Base-by-base conservation (phyloP, 2,888 invertebrate species). In the Drosophila mimetica region DNA sequence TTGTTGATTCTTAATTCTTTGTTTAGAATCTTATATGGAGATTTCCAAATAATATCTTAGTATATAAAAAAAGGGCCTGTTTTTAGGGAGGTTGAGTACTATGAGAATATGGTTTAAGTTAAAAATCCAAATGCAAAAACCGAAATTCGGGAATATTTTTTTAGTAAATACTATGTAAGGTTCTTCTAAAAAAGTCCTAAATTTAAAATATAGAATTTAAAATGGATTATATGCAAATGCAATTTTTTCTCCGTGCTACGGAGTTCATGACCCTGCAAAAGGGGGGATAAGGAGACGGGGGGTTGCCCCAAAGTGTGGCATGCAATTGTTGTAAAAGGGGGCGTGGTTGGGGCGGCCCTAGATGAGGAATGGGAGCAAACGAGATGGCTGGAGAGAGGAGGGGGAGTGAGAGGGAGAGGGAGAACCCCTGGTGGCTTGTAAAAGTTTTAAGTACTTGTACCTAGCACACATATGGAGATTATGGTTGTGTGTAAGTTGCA, bases 381-480 rank as follows among this genome's bases (percentile, higher is more conserved):
- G 4, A 37, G 42, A 18, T n/a, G 30, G 36, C 13, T 7, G 11
- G 37, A 2, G 22, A n/a, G 36, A 16, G 36, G 42, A 6, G 9
- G 28, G 41, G 11, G 30, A 16, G 32, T 32, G 11, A 22, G 32
- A 7, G 30, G n/a, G 14, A 22, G 22, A 14, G 22, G 25, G 11
- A 44, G 36, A n/a, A 25, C 36, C 30, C 37, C 36, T 47, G 36
- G 63, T 41, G 84, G 81, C 84, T 80, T 81, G 84, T 81, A 82
- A 85, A 82, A 85, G 85, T 82, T 82, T 83, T 75, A 85, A 82
- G 82, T 79, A 85, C 82, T 81, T 74, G 71, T 70, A 63, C 77
- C 83, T 66, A 51, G 46, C 44, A 58, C 51, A 47, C 51, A 53
- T 39, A 65, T 50, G 51, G 20, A 57, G 69, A 67, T 61, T 53